Conservation (phyloP, 2,797 vertebrate species). For the Sphenodon punctatus region DNA sequence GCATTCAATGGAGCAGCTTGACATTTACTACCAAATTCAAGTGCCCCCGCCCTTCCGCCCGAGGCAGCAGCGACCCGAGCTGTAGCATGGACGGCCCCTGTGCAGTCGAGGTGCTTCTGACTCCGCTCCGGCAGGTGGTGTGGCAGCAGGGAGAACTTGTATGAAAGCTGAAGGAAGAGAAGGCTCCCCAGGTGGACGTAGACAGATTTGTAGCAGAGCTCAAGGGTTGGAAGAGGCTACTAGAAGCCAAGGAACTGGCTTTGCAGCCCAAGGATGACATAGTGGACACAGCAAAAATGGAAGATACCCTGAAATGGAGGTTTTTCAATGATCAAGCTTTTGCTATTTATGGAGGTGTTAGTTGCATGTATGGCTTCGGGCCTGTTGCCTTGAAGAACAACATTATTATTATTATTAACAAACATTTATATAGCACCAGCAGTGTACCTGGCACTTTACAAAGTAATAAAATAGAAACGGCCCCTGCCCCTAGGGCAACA, state of each 20-base stretch:
- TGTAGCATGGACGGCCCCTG: slow-evolving; percentile 80
- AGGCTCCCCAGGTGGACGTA: slow-evolving; percentile 90
- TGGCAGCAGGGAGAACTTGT: slow-evolving; percentile 96
- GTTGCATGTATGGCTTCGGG: slow-evolving; percentile 96
- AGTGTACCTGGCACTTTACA: too few species aligned
- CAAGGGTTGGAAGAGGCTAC: slow-evolving; percentile 89
- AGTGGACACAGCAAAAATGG: slow-evolving; percentile 95
- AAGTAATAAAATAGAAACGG: too few species aligned
- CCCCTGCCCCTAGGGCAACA: too few species aligned
- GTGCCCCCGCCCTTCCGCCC: slow-evolving; percentile 6
- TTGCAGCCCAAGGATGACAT: slow-evolving; percentile 96
- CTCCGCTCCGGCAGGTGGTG: slow-evolving; percentile 90
- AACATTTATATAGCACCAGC: too few species aligned
- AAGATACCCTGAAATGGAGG: slow-evolving; percentile 95
- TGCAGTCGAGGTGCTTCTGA: slow-evolving; percentile 86
- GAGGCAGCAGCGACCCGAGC: too few species aligned
- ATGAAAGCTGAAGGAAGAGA: slow-evolving; percentile 91
- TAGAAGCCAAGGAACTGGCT: slow-evolving; percentile 94
- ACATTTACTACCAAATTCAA: too few species aligned
- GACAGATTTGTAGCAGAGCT: slow-evolving; percentile 95
- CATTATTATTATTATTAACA: too few species aligned
- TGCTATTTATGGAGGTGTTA: slow-evolving; percentile 98
- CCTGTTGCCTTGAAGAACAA: slow-evolving; percentile 98
- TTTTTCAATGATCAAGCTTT: slow-evolving; percentile 99
- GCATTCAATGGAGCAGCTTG: slow-evolving; percentile 1